Evolutionary conservation across 2,888 invertebrate species (phyloP).

Genomic region (Cataglyphis altisquamis): DNA sequence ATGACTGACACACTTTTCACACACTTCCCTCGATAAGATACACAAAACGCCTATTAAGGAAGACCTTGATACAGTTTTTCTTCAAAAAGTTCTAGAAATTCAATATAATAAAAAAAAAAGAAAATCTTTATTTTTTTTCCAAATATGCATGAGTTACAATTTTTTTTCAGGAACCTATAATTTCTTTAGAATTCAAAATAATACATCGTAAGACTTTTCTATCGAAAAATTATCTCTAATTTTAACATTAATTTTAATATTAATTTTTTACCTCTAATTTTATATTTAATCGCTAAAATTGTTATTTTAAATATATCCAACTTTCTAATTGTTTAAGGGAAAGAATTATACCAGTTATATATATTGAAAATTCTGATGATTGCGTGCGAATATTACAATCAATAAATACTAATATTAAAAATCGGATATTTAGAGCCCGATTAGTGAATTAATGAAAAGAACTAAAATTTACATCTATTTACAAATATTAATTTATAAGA

Average conservation of each 20-base stretch:
- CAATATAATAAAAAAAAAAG: neutral
- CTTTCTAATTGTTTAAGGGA: neutral
- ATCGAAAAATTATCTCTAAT: neutral
- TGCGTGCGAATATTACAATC: neutral
- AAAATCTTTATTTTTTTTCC: neutral
- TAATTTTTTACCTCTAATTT: neutral
- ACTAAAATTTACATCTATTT: neutral
- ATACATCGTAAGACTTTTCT: neutral
- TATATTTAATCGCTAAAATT: neutral
- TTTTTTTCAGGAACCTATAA: neutral
- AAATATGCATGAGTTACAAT: neutral
- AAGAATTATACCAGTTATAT: neutral
- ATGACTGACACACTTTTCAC: neutral
- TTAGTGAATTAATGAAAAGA: neutral
- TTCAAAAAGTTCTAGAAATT: neutral
- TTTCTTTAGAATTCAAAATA: neutral
- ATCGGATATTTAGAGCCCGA: neutral
- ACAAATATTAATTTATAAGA: neutral
- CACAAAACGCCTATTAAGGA: neutral
- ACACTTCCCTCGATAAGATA: neutral
- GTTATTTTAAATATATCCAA: neutral
- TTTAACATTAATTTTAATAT: neutral
- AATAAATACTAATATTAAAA: no score
- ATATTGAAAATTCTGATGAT: neutral
- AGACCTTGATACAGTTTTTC: neutral